These are phyloP conservation scores for Rhodinocichla rosea DNA, from an alignment of 2,113 vertebrate genomes.

Conservation along the genomic window DNA sequence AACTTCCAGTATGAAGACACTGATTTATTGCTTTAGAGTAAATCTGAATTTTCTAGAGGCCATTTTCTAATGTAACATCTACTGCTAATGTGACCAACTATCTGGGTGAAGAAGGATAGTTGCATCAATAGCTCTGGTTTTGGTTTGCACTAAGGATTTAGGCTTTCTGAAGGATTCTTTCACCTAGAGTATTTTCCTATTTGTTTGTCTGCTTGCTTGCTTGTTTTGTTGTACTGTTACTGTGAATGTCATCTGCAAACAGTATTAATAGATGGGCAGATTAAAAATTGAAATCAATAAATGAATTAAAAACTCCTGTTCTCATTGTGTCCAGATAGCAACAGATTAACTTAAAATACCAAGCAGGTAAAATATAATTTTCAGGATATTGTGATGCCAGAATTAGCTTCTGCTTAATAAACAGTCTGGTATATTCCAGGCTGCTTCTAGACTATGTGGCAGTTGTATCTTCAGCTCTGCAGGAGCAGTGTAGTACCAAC, in stretches of 20 bases:
- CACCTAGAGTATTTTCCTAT: background rate
- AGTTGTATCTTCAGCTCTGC: background rate
- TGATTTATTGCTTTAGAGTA: background rate
- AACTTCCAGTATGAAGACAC: background rate
- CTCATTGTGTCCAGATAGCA: background rate
- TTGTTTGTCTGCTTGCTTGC: background rate
- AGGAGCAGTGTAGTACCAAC: background rate
- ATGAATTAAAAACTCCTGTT: background rate
- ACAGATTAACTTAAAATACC: background rate
- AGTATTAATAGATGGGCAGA: background rate
- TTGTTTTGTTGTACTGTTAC: background rate
- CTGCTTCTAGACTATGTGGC: background rate
- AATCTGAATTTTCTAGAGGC: background rate
- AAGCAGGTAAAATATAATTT: background rate
- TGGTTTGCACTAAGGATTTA: background rate
- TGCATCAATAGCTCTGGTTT: background rate
- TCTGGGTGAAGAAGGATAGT: background rate
- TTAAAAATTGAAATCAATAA: background rate
- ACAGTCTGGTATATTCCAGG: background rate
- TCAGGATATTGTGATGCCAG: background rate
- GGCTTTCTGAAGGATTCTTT: background rate
- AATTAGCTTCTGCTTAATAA: background rate
- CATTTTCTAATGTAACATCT: background rate
- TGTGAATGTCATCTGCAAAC: background rate
- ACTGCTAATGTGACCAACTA: background rate